Evolutionary conservation across 2,797 vertebrate species (phyloP).

Genomic region (Botia kubotai): DNA sequence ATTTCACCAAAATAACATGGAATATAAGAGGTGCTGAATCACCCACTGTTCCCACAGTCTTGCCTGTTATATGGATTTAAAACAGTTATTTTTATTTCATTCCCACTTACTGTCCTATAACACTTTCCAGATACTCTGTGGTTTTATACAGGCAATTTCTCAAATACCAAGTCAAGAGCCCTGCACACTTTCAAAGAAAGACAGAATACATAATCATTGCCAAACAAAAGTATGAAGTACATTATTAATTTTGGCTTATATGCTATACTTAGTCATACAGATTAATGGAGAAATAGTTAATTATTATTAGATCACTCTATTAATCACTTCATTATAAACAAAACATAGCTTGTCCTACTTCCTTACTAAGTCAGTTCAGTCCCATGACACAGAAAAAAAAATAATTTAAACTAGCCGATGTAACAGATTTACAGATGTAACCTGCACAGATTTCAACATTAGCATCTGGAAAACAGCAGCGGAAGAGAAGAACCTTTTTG

Average conservation of each 20-base stretch:
- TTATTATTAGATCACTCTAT: not conserved
- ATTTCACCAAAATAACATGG: not conserved
- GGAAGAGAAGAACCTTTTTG: not conserved
- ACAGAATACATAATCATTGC: not conserved
- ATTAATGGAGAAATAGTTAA: not conserved
- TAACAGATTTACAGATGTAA: not conserved
- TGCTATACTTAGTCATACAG: not conserved
- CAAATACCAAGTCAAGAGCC: not conserved
- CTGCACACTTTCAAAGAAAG: not conserved
- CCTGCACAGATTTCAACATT: not conserved
- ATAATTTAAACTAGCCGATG: not conserved
- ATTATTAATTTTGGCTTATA: not conserved
- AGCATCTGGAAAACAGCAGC: not conserved
- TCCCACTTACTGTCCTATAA: not conserved
- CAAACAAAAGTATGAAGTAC: not conserved
- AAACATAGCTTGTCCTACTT: not conserved
- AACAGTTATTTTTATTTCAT: not conserved
- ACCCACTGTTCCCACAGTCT: not conserved
- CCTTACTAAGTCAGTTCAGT: not conserved
- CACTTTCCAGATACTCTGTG: not conserved
- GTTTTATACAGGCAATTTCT: not conserved
- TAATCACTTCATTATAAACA: not conserved
- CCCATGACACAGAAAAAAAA: not conserved
- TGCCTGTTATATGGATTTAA: not conserved
- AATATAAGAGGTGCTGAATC: constrained; percentile 22